Evolutionary conservation across 2,888 invertebrate species (phyloP).

Genomic region (Drosophila quinaria): DNA sequence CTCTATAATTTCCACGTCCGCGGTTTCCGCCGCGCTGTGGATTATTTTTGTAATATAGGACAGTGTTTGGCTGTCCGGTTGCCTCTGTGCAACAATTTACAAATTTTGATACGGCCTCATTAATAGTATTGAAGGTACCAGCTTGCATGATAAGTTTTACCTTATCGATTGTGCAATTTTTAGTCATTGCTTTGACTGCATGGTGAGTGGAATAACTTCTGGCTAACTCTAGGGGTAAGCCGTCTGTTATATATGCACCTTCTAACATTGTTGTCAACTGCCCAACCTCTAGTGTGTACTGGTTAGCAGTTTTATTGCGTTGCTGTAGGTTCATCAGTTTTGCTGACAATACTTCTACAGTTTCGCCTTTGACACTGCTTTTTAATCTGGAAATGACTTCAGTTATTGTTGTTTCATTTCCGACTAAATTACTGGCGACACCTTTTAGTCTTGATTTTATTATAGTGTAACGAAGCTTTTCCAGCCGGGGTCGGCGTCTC

Average conservation of each 20-base stretch:
- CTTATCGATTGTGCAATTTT: constrained; percentile 8
- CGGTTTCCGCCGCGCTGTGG: too few relatives aligned
- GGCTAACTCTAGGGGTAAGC: constrained; percentile 20
- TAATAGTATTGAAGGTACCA: constrained; percentile 60
- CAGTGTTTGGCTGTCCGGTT: too few relatives aligned
- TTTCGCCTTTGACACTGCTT: constrained; percentile 12
- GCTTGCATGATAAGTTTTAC: constrained; percentile 21
- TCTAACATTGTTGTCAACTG: constrained; percentile 24
- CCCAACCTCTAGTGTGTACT: constrained; percentile 13
- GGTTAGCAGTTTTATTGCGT: constrained; percentile 30
- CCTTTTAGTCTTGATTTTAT: too few relatives aligned
- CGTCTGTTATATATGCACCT: constrained; percentile 30
- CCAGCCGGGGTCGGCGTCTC: too few relatives aligned
- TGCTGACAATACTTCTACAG: constrained; percentile 15
- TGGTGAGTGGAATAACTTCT: constrained; percentile 22
- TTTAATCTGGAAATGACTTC: not conserved
- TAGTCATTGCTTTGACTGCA: constrained; percentile 32
- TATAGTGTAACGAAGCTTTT: too few relatives aligned
- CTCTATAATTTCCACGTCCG: too few relatives aligned
- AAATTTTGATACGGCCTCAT: too few relatives aligned
- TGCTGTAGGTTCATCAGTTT: constrained; percentile 28
- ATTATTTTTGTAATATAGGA: too few relatives aligned
- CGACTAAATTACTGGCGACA: too few relatives aligned
- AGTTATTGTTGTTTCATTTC: too few relatives aligned
- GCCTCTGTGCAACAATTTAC: too few relatives aligned